Evolutionary conservation across 2,888 invertebrate species (phyloP).

Genomic region (Acanthopleura granulata): DNA sequence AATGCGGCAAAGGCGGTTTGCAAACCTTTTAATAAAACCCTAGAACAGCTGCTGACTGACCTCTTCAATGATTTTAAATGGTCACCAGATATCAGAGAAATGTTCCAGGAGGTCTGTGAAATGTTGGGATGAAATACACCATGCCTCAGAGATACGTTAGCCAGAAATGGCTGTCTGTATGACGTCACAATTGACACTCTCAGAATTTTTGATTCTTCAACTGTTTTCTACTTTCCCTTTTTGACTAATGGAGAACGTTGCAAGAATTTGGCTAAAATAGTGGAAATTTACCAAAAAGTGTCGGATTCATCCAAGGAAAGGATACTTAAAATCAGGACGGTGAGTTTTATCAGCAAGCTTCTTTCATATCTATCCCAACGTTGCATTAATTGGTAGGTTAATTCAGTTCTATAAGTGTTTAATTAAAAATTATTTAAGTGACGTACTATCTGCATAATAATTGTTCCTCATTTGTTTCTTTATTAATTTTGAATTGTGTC

Average conservation of each 20-base stretch:
- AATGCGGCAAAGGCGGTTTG: constrained; percentile 44
- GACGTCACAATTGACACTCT: background rate
- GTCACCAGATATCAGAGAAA: constrained; percentile 34
- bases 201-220: background rate
- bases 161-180: constrained; percentile 7
- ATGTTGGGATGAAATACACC: background rate
- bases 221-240: background rate
- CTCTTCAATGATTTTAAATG: constrained; percentile 42
- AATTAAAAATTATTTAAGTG: no score
- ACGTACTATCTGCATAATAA: no score
- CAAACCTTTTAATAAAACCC: constrained; percentile 30
- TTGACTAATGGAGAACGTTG: background rate
- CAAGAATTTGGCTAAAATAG: background rate
- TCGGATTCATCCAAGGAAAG: no score
- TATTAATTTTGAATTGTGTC: no score
- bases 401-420: no score
- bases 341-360: no score
- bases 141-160: background rate
- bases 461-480: no score
- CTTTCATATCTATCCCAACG: no score
- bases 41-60: constrained; percentile 37
- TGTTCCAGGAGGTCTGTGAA: constrained; percentile 22
- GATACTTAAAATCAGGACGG: no score
- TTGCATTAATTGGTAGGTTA: no score
- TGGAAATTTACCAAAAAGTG: background rate